A percentile compares a stretch with the other conserved stretches of the same genome.
Conservation (phyloP, 1,140 invertebrate species). For the Thaumatotibia leucotreta region DNA sequence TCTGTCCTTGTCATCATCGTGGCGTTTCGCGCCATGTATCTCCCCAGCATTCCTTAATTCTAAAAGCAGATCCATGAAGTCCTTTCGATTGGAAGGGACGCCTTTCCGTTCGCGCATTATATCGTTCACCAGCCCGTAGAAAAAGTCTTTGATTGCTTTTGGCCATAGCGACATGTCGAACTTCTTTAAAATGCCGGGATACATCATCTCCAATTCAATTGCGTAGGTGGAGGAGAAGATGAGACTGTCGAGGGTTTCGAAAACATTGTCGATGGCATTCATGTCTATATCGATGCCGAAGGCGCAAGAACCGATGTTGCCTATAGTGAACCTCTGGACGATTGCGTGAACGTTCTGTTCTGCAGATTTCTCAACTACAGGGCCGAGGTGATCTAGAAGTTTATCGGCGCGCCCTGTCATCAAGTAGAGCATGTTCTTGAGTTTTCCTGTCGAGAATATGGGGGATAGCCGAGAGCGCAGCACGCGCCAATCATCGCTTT, state of each 20-base stretch:
- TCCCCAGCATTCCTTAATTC: background rate
- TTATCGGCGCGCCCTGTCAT: constrained; percentile 38
- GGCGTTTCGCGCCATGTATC: background rate
- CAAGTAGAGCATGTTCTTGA: constrained; percentile 71
- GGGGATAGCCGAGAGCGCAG: constrained; percentile 71
- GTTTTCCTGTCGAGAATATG: constrained; percentile 76
- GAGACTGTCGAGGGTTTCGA: background rate
- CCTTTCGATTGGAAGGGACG: constrained; percentile 9
- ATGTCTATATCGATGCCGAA: constrained; percentile 75
- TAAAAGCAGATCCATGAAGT: constrained; percentile 14
- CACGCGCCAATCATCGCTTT: constrained; percentile 71
- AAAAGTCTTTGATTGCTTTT: constrained; percentile 3
- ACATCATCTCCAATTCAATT: background rate
- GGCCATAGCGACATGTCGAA: background rate
- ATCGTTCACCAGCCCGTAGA: background rate
- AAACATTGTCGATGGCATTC: background rate
- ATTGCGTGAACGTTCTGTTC: constrained; percentile 53
- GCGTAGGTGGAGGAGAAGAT: constrained; percentile 2
- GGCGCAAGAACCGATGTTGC: constrained; percentile 74
- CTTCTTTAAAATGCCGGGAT: constrained; percentile 6
- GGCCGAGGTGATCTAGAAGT: constrained; percentile 30
- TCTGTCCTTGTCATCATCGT: background rate
- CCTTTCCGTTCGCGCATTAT: constrained; percentile 11
- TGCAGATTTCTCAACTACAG: constrained; percentile 18
- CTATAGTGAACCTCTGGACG: constrained; percentile 67